Evolutionary conservation across 2,113 vertebrate genomes (phyloP).

Genomic region (Chaetodon trifascialis): DNA sequence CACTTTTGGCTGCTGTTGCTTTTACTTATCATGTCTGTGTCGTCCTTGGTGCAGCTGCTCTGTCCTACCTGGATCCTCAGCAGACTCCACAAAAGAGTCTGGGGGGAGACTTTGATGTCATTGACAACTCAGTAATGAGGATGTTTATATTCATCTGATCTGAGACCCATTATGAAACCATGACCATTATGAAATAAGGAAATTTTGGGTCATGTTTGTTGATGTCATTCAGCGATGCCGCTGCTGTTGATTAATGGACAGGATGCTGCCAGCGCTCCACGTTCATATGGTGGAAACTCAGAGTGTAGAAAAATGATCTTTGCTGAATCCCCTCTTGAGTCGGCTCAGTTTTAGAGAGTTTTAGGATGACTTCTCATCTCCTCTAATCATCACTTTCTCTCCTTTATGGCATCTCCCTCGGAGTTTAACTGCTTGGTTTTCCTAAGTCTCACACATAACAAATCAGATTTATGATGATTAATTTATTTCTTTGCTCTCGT

Average conservation of each 20-base stretch:
- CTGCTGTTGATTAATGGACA: conserved; percentile 33
- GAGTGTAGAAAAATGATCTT: conserved; percentile 27
- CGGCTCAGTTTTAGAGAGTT: conserved; percentile 23
- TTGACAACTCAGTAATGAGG: conserved; percentile 30
- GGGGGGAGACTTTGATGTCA: conserved; percentile 19
- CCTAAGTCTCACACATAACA: conserved; percentile 39
- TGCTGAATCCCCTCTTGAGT: conserved; percentile 26
- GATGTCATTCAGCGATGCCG: conserved; percentile 31
- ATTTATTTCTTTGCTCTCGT: conserved; percentile 5
- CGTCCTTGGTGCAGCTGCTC: not conserved
- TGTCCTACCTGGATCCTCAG: conserved; percentile 6
- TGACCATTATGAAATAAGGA: conserved; percentile 28
- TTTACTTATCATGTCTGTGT: not conserved
- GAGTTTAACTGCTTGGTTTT: conserved; percentile 37
- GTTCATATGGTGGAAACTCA: conserved; percentile 32
- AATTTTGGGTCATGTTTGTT: conserved; percentile 50
- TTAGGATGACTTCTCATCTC: conserved; percentile 20
- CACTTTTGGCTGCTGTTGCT: not conserved
- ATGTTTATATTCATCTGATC: conserved; percentile 47
- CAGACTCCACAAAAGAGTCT: conserved; percentile 13
- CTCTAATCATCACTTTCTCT: conserved; percentile 39
- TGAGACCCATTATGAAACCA: no score
- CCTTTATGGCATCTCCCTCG: conserved; percentile 20
- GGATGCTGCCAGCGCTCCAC: conserved; percentile 29
- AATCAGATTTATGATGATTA: conserved; percentile 41